Conservation (phyloP, 1,140 invertebrate genomes). For the Aricia agestis region DNA sequence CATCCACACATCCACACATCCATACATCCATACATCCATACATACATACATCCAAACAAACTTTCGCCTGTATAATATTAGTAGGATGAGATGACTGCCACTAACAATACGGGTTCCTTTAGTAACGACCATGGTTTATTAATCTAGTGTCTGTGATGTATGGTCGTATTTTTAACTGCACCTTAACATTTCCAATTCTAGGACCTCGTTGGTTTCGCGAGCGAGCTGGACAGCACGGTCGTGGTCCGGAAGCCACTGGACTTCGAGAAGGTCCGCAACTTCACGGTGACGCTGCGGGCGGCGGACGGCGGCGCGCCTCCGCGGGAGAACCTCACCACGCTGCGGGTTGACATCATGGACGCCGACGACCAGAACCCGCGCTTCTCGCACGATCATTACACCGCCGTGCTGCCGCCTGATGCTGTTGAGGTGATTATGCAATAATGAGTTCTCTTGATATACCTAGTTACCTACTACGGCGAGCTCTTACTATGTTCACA, state of each 20-base stretch:
- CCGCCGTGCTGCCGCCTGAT: conserved; percentile 80
- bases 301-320: conserved; percentile 91
- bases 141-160: too few relatives aligned
- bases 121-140: too few relatives aligned
- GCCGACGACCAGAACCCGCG: conserved; percentile 95
- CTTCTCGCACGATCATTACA: conserved; percentile 87
- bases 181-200: conserved; percentile 38
- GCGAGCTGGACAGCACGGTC: conserved; percentile 90
- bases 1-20: too few relatives aligned
- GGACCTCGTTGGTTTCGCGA: conserved; percentile 89
- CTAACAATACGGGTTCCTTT: too few relatives aligned
- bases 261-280: conserved; percentile 88
- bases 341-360: conserved; percentile 89
- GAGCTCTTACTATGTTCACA: too few relatives aligned
- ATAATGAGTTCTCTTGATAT: background rate
- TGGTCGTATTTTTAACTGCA: too few relatives aligned
- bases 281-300: conserved; percentile 87
- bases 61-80: too few relatives aligned
- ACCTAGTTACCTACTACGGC: too few relatives aligned
- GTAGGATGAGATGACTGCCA: too few relatives aligned
- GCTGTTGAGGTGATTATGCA: conserved; percentile 77
- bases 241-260: conserved; percentile 88
- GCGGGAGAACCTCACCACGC: conserved; percentile 82
- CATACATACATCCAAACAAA: too few relatives aligned
- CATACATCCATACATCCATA: too few relatives aligned